phyloP scores from a whole-genome alignment of 2,113 vertebrate genomes.

The Seriola rivoliana region DNA sequence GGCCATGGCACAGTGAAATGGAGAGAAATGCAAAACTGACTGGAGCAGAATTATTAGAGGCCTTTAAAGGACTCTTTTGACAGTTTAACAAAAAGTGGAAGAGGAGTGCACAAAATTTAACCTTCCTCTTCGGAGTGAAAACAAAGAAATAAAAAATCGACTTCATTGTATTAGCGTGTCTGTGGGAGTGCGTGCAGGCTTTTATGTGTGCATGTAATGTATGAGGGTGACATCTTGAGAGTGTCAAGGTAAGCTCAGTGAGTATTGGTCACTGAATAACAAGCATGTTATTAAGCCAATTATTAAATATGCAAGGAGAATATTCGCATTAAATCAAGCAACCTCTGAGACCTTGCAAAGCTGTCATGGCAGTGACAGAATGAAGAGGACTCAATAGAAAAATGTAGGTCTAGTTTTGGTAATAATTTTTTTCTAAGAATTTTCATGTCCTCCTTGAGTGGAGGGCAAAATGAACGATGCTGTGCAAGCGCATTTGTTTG shows the following conservation, averaged over 20 bases:
- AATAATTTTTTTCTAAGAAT: constrained; percentile 7
- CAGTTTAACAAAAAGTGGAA: constrained; percentile 43
- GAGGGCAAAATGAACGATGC: neutral
- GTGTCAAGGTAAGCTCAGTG: constrained; percentile 58
- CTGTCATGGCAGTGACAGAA: constrained; percentile 26
- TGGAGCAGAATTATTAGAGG: constrained; percentile 36
- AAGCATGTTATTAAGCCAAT: constrained; percentile 56
- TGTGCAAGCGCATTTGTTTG: neutral
- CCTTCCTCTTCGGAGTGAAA: constrained; percentile 32
- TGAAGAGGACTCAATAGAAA: constrained; percentile 40
- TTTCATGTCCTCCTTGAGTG: constrained; percentile 33
- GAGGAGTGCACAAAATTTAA: constrained; percentile 28
- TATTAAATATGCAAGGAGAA: constrained; percentile 47
- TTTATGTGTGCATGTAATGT: constrained; percentile 28
- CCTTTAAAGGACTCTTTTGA: constrained; percentile 53
- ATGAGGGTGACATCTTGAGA: constrained; percentile 32
- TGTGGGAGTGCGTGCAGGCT: constrained; percentile 28
- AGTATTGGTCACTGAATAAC: constrained; percentile 59
- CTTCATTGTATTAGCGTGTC: constrained; percentile 19
- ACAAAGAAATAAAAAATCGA: constrained; percentile 45
- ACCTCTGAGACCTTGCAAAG: constrained; percentile 35
- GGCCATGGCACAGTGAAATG: constrained; percentile 30
- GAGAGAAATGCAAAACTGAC: constrained; percentile 39
- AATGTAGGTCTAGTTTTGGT: constrained; percentile 6
- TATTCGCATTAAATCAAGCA: constrained; percentile 42